Evolutionary conservation across 92 coral and sea anemone genomes (phyloP), one percentile per base, ranked within the genome.

Genomic region (Chrysogorgia sp.): DNA sequence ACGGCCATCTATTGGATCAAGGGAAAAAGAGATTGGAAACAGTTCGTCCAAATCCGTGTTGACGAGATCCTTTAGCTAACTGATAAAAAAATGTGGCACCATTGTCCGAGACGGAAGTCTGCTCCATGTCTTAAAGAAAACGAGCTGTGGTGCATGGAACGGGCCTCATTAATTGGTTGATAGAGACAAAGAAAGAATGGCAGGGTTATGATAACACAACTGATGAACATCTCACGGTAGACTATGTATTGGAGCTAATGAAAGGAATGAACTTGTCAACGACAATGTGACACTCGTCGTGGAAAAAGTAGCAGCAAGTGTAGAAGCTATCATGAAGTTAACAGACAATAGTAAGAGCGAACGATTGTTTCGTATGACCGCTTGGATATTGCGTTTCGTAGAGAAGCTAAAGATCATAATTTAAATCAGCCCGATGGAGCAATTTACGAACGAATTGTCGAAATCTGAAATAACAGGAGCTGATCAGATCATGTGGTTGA

Each of bases 1-100:
- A 82, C 82, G 40, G 83, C 86, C 33, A 29, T 90, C 22, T 52
- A 52, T 52, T 52, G 59, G 59, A 52, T 52, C 26, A 52, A 52
- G 17, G 59, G 59, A 3, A 17, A n/a, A 17, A 52, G 20, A 52
- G 59, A 52, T 17, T 52, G 59, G 59, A 52, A 52, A 52, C 59
- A 52, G 59, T 52, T 52, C 26, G 59, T 52, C 8, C 43, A 37
- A 4, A 37, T 4, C 12, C 59, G 59, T 17, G 59, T 52, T 3
- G 59, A 52, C 59, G 26, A 52, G 59, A 52, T 52, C 17, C 26
- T 52, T 3, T n/a, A 52, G 20, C 59, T 52, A 52, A 52, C 59
- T 5, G 59, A 52, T 23, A 6, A n/a, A 17, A 5, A 17, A 3
- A 52, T 52, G 20, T 52, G 59, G 59, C 59, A 52, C 59, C 59